Evolutionary conservation across 2,888 invertebrate genomes (phyloP).

Genomic region (Sphecodes monilicornis): DNA sequence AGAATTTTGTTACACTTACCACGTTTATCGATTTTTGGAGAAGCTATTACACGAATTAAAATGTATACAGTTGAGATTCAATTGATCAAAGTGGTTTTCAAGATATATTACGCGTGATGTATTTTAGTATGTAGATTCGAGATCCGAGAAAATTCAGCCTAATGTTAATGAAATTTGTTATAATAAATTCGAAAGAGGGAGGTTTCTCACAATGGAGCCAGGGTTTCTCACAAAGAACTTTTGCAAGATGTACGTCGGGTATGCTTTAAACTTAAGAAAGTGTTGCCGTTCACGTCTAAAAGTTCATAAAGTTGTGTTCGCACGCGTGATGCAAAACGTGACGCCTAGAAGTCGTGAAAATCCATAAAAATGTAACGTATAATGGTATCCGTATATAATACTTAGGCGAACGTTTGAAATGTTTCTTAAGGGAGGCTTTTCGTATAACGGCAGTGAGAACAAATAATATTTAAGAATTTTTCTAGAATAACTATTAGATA

Average conservation of each 20-base stretch:
- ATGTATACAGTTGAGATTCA: no score
- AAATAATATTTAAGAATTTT: no score
- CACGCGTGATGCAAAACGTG: neutral
- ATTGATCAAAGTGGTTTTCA: no score
- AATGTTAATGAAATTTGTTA: neutral
- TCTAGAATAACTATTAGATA: no score
- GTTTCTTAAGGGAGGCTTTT: no score
- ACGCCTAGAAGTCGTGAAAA: neutral
- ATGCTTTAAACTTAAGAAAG: neutral
- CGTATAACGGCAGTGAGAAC: no score
- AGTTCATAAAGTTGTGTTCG: conserved; percentile 1
- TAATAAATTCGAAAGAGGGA: neutral
- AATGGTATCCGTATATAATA: neutral
- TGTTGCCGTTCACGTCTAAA: neutral
- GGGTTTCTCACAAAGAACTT: neutral
- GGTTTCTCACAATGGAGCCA: no score
- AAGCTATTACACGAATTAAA: no score
- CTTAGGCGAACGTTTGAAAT: no score
- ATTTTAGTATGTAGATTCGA: neutral
- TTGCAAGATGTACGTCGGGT: neutral
- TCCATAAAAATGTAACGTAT: neutral
- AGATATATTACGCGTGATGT: no score
- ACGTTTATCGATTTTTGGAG: no score
- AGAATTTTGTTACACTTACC: no score
- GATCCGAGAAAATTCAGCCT: neutral